Evolutionary conservation across 1,140 invertebrate species (phyloP).

Genomic region (Gryllus bimaculatus): DNA sequence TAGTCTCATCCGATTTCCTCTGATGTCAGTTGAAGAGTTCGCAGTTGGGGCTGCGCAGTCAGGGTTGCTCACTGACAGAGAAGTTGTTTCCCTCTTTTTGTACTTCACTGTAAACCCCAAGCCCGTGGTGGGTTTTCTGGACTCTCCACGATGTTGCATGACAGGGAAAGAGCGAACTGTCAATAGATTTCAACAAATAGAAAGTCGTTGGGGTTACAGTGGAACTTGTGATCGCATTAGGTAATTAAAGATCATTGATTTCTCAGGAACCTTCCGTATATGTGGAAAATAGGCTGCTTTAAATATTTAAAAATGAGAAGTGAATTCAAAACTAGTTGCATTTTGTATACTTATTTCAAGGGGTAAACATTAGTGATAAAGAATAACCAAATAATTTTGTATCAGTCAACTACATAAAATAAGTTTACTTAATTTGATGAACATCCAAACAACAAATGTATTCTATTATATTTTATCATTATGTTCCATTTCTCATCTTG

Average conservation of each 20-base stretch:
- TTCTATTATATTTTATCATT: too few species aligned
- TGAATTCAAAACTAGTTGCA: not conserved
- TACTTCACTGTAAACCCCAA: slow-evolving; percentile 73
- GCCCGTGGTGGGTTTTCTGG: slow-evolving; percentile 59
- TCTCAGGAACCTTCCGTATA: not conserved
- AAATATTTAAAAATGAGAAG: not conserved
- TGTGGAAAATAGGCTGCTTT: not conserved
- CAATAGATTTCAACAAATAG: slow-evolving; percentile 70
- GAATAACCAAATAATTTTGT: too few species aligned
- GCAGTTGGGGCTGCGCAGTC: slow-evolving; percentile 68
- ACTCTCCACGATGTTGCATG: slow-evolving; percentile 69
- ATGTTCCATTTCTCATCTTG: too few species aligned
- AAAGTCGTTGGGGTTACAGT: slow-evolving; percentile 79
- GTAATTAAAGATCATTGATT: slow-evolving; percentile 32
- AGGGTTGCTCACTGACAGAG: slow-evolving; percentile 62
- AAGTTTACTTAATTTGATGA: too few species aligned
- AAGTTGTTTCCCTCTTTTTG: slow-evolving; percentile 69
- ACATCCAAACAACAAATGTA: too few species aligned
- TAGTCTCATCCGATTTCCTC: slow-evolving; percentile 67
- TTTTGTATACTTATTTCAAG: not conserved
- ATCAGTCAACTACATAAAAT: too few species aligned
- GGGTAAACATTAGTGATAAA: not conserved
- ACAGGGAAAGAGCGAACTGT: slow-evolving; percentile 75
- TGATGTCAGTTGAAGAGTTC: slow-evolving; percentile 84
- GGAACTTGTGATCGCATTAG: slow-evolving; percentile 76